Conservation (phyloP, 2,113 vertebrate species). For the Ahaetulla prasina region DNA sequence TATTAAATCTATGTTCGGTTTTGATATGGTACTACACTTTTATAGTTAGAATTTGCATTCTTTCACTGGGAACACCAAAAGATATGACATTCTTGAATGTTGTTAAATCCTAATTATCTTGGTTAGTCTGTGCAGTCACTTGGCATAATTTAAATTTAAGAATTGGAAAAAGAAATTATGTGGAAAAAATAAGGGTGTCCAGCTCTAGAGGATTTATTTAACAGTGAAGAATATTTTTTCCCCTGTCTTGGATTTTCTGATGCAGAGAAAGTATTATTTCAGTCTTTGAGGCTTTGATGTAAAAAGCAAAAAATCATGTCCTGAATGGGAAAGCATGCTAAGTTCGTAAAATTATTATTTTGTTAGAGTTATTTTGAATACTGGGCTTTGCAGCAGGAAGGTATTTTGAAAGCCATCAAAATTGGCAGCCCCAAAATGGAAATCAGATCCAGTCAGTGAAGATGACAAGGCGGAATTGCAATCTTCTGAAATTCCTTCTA, state of each 20-base stretch:
- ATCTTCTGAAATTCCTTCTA: not conserved
- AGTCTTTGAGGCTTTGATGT: not conserved
- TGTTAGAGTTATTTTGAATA: not conserved
- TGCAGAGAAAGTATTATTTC: not conserved
- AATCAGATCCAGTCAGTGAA: not conserved
- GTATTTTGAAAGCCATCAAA: not conserved
- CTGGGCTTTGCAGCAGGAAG: not conserved
- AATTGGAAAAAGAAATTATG: not conserved
- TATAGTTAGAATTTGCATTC: not conserved
- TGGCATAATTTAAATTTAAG: constrained; percentile 2
- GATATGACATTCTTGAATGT: not conserved
- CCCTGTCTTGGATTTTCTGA: not conserved
- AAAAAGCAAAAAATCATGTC: not conserved
- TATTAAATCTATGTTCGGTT: not conserved
- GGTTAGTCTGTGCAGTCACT: not conserved
- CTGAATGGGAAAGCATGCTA: not conserved
- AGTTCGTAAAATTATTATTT: not conserved
- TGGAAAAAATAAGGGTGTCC: constrained; percentile 15
- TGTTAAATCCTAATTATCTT: not conserved
- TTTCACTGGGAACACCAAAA: not conserved
- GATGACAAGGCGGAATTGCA: not conserved
- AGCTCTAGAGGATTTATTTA: not conserved
- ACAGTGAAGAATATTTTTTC: not conserved
- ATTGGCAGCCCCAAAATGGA: not conserved
- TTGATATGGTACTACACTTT: not conserved